These are phyloP conservation scores for Hydrozoanthus tunicans DNA, from an alignment of 64 coral and sea anemone genomes.

Conservation along the genomic window DNA sequence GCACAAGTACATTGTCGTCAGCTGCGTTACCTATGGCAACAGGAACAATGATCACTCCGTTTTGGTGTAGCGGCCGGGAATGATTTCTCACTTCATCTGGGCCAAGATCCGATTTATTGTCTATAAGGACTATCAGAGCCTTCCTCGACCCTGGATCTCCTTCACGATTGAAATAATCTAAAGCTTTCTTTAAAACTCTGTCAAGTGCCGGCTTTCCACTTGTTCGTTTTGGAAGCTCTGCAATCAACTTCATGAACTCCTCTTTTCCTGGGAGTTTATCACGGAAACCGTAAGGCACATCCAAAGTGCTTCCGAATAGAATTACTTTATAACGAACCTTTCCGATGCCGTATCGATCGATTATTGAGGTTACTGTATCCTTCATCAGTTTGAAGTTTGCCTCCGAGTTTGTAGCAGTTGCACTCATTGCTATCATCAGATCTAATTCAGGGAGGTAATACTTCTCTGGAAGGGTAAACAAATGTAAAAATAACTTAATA, in stretches of 20 bases:
- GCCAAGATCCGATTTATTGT: slow-evolving; percentile 1
- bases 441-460: slow-evolving; percentile 76
- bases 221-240: slow-evolving; percentile 17
- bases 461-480: slow-evolving; percentile 38
- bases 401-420: slow-evolving; percentile 55
- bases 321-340: slow-evolving; percentile 72
- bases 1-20: slow-evolving; percentile 42
- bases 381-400: slow-evolving; percentile 71
- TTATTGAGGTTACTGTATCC: slow-evolving; percentile 62
- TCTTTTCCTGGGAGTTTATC: slow-evolving; percentile 55
- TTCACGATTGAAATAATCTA: neutral
- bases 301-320: slow-evolving; percentile 48
- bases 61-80: slow-evolving; percentile 42
- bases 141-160: neutral
- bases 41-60: slow-evolving; percentile 70
- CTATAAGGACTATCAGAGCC: slow-evolving; percentile 28
- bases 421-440: slow-evolving; percentile 66
- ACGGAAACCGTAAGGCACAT: slow-evolving; percentile 11
- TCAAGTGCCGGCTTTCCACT: neutral
- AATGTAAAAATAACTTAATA: neutral
- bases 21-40: slow-evolving; percentile 62
- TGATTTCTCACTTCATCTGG: slow-evolving; percentile 6
- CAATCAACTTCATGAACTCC: slow-evolving; percentile 21
- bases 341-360: slow-evolving; percentile 80
- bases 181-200: neutral